phyloP scores from a whole-genome alignment of 2,888 invertebrate species.

The Rotaria magnacalcarata region DNA sequence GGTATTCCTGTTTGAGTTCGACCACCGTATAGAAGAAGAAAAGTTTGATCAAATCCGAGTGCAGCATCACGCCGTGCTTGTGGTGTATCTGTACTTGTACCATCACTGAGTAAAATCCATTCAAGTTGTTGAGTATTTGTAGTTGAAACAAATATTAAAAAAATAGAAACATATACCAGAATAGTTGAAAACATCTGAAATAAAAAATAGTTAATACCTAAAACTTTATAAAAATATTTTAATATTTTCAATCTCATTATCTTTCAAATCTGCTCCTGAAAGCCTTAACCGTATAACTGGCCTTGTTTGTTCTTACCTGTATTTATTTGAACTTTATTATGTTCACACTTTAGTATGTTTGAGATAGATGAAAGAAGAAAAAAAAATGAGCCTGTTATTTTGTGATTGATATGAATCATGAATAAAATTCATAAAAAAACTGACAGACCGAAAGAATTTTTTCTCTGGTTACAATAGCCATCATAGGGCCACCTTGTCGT shows the following conservation, averaged over 20 bases:
- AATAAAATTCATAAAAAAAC: not conserved
- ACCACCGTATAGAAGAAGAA: constrained; percentile 18
- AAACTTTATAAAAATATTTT: not conserved
- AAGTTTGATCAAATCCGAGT: not conserved
- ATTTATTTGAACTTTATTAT: not conserved
- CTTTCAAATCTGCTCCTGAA: no score
- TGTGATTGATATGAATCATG: not conserved
- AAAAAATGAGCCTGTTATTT: not conserved
- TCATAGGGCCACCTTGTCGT: not conserved
- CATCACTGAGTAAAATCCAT: constrained; percentile 23
- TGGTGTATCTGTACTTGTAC: constrained; percentile 2
- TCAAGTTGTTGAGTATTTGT: not conserved
- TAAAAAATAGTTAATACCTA: not conserved
- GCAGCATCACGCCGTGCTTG: not conserved
- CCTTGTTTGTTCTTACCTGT: not conserved
- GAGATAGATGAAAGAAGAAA: not conserved
- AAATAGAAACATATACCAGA: not conserved
- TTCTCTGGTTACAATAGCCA: not conserved
- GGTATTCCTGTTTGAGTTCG: not conserved
- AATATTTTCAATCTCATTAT: no score
- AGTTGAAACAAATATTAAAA: not conserved
- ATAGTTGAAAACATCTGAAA: not conserved
- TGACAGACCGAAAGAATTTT: not conserved
- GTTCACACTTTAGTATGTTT: not conserved
- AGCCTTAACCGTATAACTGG: no score